Evolutionary conservation across 2,797 vertebrate species (phyloP).

Genomic region (Sebastes matsubarae): DNA sequence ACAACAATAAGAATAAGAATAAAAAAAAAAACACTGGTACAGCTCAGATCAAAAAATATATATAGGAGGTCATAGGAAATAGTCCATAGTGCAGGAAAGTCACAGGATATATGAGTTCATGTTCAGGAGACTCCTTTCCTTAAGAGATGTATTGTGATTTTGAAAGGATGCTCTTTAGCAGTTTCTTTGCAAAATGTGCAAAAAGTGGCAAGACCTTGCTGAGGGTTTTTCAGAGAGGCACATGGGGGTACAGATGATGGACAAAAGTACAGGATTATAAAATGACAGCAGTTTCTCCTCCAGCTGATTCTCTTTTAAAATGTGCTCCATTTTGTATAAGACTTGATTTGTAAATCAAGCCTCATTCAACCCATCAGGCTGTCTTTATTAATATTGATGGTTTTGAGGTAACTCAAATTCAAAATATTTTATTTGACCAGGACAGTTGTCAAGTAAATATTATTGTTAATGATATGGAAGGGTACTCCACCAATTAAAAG

Average conservation of each 20-base stretch:
- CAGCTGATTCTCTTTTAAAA: background rate
- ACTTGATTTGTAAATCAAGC: background rate
- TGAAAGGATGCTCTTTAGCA: background rate
- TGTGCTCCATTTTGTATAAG: background rate
- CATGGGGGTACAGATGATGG: background rate
- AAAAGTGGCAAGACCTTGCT: background rate
- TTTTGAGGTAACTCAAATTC: background rate
- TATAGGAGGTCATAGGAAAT: too few species aligned
- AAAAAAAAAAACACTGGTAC: too few species aligned
- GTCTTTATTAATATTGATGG: background rate
- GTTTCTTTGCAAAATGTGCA: background rate
- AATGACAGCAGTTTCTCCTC: constrained; percentile 4
- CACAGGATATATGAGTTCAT: too few species aligned
- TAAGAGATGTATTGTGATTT: background rate
- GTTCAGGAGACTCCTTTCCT: too few species aligned
- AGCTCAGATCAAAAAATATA: too few species aligned
- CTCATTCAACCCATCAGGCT: background rate
- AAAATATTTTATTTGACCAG: background rate
- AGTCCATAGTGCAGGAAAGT: too few species aligned
- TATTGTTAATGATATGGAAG: background rate
- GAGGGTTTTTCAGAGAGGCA: constrained; percentile 4
- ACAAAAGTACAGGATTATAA: constrained; percentile 17
- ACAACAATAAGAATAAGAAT: too few species aligned
- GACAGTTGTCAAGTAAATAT: background rate
- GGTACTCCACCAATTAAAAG: background rate